phyloP scores from a whole-genome alignment of 1,140 invertebrate genomes.

The Drosophila subpulchrella region DNA sequence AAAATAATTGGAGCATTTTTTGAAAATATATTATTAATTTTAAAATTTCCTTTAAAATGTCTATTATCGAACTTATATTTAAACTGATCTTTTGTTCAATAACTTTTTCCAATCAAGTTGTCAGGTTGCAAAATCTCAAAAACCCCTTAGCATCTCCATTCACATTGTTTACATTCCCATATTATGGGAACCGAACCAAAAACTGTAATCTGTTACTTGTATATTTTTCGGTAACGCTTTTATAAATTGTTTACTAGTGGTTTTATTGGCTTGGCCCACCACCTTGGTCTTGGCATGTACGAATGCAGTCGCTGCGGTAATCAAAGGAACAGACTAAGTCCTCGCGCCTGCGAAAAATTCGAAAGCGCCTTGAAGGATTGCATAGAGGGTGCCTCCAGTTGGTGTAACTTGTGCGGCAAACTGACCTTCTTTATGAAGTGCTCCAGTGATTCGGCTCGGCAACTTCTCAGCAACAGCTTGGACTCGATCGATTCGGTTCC shows the following conservation, averaged over 20 bases:
- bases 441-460: background rate
- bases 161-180: constrained; percentile 2
- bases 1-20: too few relatives aligned
- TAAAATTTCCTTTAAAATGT: too few relatives aligned
- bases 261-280: background rate
- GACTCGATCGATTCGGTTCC: background rate
- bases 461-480: background rate
- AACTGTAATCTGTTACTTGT: background rate
- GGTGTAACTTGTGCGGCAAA: background rate
- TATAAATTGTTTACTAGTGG: background rate
- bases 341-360: background rate
- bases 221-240: constrained; percentile 5
- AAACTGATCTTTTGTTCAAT: background rate
- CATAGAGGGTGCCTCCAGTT: background rate
- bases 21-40: too few relatives aligned
- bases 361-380: background rate
- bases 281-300: background rate
- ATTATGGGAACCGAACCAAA: background rate
- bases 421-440: constrained; percentile 2
- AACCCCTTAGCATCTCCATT: constrained; percentile 1
- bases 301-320: constrained; percentile 2
- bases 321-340: background rate
- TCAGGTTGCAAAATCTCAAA: background rate
- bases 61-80: too few relatives aligned
- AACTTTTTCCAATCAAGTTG: background rate